phyloP scores from a whole-genome alignment of 1,140 invertebrate species.

The Drosophila funebris region DNA sequence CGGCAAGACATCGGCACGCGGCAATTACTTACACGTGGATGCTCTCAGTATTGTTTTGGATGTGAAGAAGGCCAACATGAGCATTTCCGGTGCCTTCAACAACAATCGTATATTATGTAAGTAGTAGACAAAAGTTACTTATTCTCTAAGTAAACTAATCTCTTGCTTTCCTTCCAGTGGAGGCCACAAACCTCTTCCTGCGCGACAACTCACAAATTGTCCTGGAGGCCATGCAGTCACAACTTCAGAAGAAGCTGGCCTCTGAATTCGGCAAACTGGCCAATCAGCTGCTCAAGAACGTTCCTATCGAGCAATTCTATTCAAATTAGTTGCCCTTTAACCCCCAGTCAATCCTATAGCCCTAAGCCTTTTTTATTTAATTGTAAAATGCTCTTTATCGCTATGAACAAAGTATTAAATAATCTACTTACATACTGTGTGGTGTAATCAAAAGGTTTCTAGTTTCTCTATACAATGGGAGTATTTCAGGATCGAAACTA shows the following conservation, averaged over 20 bases:
- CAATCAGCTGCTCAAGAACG: conserved; percentile 87
- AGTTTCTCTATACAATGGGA: neutral
- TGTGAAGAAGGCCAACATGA: conserved; percentile 88
- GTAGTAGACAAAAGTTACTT: conserved; percentile 55
- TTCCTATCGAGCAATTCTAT: conserved; percentile 87
- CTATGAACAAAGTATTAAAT: conserved; percentile 70
- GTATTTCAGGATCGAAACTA: too few species aligned
- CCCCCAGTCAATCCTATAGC: conserved; percentile 14
- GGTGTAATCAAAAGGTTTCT: conserved; percentile 17
- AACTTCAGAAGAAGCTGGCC: conserved; percentile 87
- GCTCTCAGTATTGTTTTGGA: conserved; percentile 86
- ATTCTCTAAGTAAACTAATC: too few species aligned
- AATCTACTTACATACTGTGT: conserved; percentile 28
- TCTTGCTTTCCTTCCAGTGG: conserved; percentile 83
- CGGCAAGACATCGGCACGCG: conserved; percentile 85
- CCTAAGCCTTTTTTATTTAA: conserved; percentile 56
- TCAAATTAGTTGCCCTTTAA: conserved; percentile 52
- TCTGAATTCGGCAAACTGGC: conserved; percentile 87
- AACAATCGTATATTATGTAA: conserved; percentile 89
- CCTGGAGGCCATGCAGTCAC: conserved; percentile 88
- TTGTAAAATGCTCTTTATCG: conserved; percentile 50
- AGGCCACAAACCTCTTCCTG: conserved; percentile 90
- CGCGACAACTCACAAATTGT: conserved; percentile 89
- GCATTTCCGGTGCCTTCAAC: conserved; percentile 88
- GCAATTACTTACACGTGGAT: conserved; percentile 87